Base-by-base conservation (phyloP, 2,888 invertebrate genomes). In the Dione vanillae region DNA sequence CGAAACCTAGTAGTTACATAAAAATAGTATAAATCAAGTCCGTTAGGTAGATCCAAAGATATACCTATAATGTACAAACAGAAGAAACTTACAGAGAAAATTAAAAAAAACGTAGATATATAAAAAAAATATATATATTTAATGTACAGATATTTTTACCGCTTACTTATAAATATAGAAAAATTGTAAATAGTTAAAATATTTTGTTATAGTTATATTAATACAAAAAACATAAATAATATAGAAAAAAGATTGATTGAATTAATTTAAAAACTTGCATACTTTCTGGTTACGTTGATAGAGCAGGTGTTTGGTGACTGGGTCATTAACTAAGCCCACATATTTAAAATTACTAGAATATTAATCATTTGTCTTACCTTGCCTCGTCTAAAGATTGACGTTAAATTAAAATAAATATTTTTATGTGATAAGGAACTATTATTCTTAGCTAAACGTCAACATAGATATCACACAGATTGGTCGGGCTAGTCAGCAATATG, bases 251-350 rank as follows among this genome's bases (percentile, higher is more conserved):
- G 9, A 10, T 16, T 11, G 0, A 1, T 35, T 2, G 9, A 54
- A 37, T 37, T n/a, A 37, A 54, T 54, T 35, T 35, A n/a, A 54
- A 16, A n/a, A 40, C 12, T 37, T 37, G 54, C 16, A 54, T 8
- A 37, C 16, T 40, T 16, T 56, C 58, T 35, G 45, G 16, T 43
- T 69, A 69, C 71, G 73, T 64, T 69, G 71, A 59, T 68, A 68
- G 52, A 69, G 70, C 74, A 74, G 74, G 74, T 74, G 75, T 68
- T 51, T 35, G 47, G 62, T 68, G 49, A 67, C 49, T 64, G 54
- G 52, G 62, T 56, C 66, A 52, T 52, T 67, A 47, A 62, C 43
- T 70, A 54, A 70, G 52, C 74, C 74, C 70, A 69, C 76, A 72
- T 73, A 52, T 58, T 71, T 70, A 58, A 58, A 49, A 74, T 73